Conservation (phyloP, 2,797 vertebrate species). For the Neopelma chrysocephalum region DNA sequence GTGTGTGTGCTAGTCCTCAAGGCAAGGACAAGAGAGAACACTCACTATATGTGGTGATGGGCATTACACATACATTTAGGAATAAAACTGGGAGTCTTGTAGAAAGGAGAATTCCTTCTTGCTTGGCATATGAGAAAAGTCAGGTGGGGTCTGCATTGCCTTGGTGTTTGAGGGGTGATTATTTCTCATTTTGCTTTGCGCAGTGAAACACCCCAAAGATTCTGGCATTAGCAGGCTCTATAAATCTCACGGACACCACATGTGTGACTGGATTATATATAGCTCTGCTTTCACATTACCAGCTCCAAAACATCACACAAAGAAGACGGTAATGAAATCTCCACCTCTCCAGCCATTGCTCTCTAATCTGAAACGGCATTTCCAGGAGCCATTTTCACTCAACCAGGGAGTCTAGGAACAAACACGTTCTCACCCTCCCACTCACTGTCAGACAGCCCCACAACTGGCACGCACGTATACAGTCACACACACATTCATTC, state of each 20-base stretch:
- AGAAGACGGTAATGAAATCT: slow-evolving; percentile 75
- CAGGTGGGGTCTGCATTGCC: background rate
- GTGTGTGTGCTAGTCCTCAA: background rate
- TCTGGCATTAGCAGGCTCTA: slow-evolving; percentile 55
- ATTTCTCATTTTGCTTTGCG: slow-evolving; percentile 48
- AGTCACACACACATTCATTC: slow-evolving; percentile 3
- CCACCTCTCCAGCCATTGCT: slow-evolving; percentile 51
- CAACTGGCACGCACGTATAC: slow-evolving; percentile 46
- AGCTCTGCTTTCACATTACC: slow-evolving; percentile 71
- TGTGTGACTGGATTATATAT: slow-evolving; percentile 79
- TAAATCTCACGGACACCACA: slow-evolving; percentile 70
- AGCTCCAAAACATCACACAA: slow-evolving; percentile 74
- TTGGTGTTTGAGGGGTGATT: background rate
- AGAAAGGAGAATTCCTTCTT: background rate
- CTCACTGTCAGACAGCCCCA: slow-evolving; percentile 49
- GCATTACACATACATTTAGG: background rate
- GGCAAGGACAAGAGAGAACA: background rate
- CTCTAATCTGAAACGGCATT: slow-evolving; percentile 64
- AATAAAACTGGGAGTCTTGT: background rate
- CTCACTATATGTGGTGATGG: background rate
- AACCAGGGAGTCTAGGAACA: slow-evolving; percentile 49
- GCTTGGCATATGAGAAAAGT: background rate
- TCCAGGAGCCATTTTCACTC: slow-evolving; percentile 70
- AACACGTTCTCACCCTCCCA: slow-evolving; percentile 49
- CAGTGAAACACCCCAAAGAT: slow-evolving; percentile 51